phyloP scores from a whole-genome alignment of 2,113 vertebrate species.

The Tyto alba region DNA sequence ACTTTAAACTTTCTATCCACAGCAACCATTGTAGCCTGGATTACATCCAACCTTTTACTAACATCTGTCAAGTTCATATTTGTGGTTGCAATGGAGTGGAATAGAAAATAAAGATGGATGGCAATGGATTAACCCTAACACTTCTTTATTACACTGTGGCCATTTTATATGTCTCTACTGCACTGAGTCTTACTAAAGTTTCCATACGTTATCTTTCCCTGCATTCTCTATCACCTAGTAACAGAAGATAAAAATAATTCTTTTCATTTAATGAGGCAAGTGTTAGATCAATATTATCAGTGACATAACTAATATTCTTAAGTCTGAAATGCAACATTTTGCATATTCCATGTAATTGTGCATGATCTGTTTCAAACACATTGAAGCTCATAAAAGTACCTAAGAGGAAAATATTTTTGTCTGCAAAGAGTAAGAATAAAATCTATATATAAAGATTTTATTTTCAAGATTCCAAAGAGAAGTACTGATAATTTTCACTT shows the following conservation, averaged over 20 bases:
- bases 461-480: neutral
- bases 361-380: neutral
- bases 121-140: constrained; percentile 55
- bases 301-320: neutral
- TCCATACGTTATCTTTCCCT: neutral
- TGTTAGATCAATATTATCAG: neutral
- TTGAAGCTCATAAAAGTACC: neutral
- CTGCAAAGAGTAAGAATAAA: neutral
- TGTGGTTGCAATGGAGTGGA: constrained; percentile 39
- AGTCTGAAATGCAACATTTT: neutral
- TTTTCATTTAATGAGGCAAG: constrained; percentile 20
- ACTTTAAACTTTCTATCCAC: constrained; percentile 30
- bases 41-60: constrained; percentile 41
- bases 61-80: constrained; percentile 64
- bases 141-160: constrained; percentile 18
- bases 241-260: constrained; percentile 7
- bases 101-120: constrained; percentile 62
- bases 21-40: constrained; percentile 30
- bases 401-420: neutral
- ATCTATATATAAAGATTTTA: neutral
- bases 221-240: neutral
- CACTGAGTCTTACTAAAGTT: neutral
- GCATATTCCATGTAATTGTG: neutral
- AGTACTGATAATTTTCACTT: neutral
- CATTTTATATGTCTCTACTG: constrained; percentile 10